These are phyloP conservation scores for Margarornis squamiger DNA, from an alignment of 2,797 vertebrate species.

Conservation along the genomic window DNA sequence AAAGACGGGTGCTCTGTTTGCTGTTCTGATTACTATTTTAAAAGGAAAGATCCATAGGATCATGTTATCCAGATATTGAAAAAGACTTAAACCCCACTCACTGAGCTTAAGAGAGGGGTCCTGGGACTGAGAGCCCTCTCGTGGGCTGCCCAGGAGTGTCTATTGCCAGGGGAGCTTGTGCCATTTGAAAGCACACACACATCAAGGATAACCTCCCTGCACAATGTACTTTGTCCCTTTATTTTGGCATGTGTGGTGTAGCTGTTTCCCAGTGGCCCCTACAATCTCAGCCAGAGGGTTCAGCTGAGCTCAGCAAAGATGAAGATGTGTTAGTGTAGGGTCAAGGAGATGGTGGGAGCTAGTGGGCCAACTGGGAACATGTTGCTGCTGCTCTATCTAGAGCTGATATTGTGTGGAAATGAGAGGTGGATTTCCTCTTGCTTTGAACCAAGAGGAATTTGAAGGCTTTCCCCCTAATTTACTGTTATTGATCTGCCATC, in stretches of 20 bases:
- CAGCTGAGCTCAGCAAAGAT: conserved; percentile 29
- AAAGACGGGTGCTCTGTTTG: conserved; percentile 30
- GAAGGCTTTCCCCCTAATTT: conserved; percentile 39
- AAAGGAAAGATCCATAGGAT: conserved; percentile 51
- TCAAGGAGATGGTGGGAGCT: neutral
- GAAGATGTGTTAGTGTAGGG: neutral
- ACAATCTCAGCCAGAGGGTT: neutral
- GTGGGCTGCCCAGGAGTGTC: neutral
- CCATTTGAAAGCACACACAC: neutral
- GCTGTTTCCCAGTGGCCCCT: neutral
- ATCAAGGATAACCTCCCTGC: neutral
- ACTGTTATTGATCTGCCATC: conserved; percentile 48
- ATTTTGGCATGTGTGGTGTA: conserved; percentile 16
- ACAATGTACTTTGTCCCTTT: conserved; percentile 30
- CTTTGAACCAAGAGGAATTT: conserved; percentile 19
- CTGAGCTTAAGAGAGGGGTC: neutral
- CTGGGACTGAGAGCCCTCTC: neutral
- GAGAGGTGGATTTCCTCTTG: conserved; percentile 20
- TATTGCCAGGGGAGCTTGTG: neutral
- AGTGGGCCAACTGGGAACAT: neutral
- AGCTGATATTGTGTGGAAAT: conserved; percentile 3
- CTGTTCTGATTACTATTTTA: conserved; percentile 62
- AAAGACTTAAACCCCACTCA: conserved; percentile 45
- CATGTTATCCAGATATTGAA: conserved; percentile 48
- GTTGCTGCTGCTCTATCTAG: neutral